phyloP scores from a whole-genome alignment of 2,888 invertebrate species.

The Ophion slaviceki region DNA sequence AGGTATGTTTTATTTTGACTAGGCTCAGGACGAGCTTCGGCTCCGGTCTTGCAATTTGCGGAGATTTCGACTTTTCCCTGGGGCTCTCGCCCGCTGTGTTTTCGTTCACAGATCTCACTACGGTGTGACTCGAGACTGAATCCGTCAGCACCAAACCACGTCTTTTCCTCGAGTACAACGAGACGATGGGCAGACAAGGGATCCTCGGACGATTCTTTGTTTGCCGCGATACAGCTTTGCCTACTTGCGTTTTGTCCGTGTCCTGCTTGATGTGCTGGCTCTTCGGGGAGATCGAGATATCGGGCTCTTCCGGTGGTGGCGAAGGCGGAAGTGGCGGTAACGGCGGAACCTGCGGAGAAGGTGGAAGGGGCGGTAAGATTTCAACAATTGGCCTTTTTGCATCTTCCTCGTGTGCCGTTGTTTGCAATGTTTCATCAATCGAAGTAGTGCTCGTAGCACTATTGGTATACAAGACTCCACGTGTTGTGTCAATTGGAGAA shows the following conservation, averaged over 20 bases:
- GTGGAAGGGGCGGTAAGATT: constrained; percentile 20
- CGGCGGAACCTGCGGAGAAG: background rate
- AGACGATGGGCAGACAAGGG: constrained; percentile 53
- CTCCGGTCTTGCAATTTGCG: background rate
- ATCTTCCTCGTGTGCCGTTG: background rate
- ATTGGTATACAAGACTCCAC: background rate
- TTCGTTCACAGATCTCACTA: constrained; percentile 13
- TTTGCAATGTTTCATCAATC: background rate
- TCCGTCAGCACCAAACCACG: constrained; percentile 41
- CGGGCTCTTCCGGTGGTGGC: constrained; percentile 14
- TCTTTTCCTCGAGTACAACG: constrained; percentile 55
- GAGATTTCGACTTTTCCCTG: constrained; percentile 2
- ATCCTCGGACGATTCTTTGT: constrained; percentile 46
- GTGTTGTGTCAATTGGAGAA: too few species aligned
- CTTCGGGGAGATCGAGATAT: background rate
- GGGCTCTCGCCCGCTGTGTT: background rate
- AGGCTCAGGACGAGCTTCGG: background rate
- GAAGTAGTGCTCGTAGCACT: background rate
- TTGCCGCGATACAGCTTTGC: constrained; percentile 29
- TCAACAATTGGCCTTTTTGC: background rate
- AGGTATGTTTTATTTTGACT: constrained; percentile 6
- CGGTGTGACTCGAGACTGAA: constrained; percentile 14
- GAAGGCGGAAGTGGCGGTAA: constrained; percentile 38
- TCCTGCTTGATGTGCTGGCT: background rate
- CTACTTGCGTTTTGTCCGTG: constrained; percentile 26